Percentiles rank a stretch among this genome's conserved stretches.
Evolutionary conservation across 2,888 invertebrate genomes (phyloP).

Genomic region (Xestia c-nigrum): DNA sequence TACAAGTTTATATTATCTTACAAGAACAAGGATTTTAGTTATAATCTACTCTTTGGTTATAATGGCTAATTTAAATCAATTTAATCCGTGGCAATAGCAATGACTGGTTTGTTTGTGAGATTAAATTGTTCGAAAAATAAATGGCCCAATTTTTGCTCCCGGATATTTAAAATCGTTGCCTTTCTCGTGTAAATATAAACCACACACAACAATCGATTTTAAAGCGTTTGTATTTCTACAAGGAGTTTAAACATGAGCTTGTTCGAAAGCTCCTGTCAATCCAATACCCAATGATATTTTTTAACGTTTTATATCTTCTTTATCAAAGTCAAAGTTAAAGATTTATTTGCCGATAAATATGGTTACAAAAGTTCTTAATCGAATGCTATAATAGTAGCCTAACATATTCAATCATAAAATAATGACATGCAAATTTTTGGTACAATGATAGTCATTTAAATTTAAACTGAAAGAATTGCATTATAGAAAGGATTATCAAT

Average conservation of each 20-base stretch:
- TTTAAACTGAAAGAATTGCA: too few species aligned
- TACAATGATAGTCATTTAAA: too few species aligned
- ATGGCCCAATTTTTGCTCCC: neutral
- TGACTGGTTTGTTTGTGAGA: neutral
- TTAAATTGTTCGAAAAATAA: neutral
- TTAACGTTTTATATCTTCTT: neutral
- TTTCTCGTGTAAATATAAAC: neutral
- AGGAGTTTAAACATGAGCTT: neutral
- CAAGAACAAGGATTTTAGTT: neutral
- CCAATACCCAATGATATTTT: neutral
- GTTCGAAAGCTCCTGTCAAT: neutral
- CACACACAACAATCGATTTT: neutral
- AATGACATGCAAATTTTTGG: too few species aligned
- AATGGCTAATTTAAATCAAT: neutral
- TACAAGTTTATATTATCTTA: constrained; percentile 10
- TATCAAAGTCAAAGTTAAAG: fast-evolving
- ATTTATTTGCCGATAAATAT: too few species aligned
- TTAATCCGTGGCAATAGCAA: neutral
- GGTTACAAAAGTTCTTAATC: too few species aligned
- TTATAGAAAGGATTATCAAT: too few species aligned
- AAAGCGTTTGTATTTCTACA: neutral
- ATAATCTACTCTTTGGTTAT: too few species aligned
- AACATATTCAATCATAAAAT: too few species aligned
- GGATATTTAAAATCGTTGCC: neutral
- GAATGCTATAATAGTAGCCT: too few species aligned